Percentiles rank a stretch among this genome's conserved stretches.
Conservation (phyloP, 2,113 vertebrate genomes). For the Climacteris rufus region DNA sequence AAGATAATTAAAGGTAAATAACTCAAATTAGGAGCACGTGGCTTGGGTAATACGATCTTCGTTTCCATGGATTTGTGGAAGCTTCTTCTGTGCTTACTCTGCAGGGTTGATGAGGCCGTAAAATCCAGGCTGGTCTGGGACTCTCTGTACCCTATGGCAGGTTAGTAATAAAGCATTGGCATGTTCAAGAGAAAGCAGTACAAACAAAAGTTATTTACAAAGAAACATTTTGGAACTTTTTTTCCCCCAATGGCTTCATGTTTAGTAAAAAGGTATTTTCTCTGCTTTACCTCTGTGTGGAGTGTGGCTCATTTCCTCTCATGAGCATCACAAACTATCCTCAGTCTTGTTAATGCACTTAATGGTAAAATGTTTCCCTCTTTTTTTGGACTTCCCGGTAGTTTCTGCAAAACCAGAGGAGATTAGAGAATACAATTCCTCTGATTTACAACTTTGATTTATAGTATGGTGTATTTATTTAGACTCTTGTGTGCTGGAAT, state of each 20-base stretch:
- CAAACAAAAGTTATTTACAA: neutral
- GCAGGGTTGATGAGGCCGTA: neutral
- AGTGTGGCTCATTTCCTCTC: neutral
- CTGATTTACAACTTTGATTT: neutral
- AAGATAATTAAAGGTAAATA: neutral
- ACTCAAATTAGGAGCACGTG: neutral
- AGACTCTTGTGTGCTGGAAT: neutral
- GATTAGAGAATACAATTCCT: neutral
- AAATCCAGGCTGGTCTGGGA: neutral
- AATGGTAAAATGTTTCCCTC: neutral
- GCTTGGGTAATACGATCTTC: neutral
- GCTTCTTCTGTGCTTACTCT: neutral
- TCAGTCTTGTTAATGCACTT: neutral
- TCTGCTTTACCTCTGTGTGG: neutral
- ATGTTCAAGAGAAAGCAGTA: neutral
- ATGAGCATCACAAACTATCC: neutral
- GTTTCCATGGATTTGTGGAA: neutral
- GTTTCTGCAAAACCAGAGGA: neutral
- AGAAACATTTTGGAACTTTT: neutral
- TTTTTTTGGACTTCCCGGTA: neutral
- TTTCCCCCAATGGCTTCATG: neutral
- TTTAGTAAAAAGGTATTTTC: neutral
- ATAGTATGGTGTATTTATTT: neutral
- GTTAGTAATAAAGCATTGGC: neutral
- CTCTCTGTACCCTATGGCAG: neutral